Evolutionary conservation across 2,888 invertebrate species (phyloP).

Genomic region (Cataglyphis rosenhaueri): DNA sequence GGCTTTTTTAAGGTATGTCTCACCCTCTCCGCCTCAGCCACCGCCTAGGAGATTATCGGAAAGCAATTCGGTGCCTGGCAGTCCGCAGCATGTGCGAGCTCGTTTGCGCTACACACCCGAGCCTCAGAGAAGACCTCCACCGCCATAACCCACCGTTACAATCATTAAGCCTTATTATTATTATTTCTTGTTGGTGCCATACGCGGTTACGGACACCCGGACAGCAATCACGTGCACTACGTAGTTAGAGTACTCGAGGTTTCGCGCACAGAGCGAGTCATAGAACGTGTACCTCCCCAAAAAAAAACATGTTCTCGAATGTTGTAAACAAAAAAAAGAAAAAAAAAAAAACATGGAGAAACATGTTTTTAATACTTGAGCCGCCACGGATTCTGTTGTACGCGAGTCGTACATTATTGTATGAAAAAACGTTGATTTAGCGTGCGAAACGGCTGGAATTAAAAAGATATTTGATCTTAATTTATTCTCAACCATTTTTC

Average conservation of each 20-base stretch:
- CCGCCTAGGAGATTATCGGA: slow-evolving; percentile 89
- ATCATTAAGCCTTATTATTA: slow-evolving; percentile 68
- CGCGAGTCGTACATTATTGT: slow-evolving; percentile 31
- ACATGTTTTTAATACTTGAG: slow-evolving; percentile 65
- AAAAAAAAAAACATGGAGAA: slow-evolving; percentile 3
- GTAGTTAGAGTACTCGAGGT: slow-evolving; percentile 58
- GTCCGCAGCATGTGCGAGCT: slow-evolving; percentile 89
- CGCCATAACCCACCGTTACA: slow-evolving; percentile 81
- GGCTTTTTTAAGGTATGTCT: slow-evolving; percentile 86
- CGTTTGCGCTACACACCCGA: slow-evolving; percentile 86
- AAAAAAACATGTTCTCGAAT: slow-evolving; percentile 61
- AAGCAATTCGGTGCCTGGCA: slow-evolving; percentile 90
- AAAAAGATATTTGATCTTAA: slow-evolving; percentile 14
- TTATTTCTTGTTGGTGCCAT: slow-evolving; percentile 80
- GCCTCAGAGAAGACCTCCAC: slow-evolving; percentile 84
- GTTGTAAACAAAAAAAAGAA: slow-evolving; percentile 58
- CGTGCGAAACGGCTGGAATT: slow-evolving; percentile 37
- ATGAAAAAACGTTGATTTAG: slow-evolving; percentile 38
- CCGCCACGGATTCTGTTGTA: slow-evolving; percentile 60
- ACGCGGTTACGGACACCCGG: slow-evolving; percentile 74
- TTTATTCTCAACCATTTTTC: slow-evolving; percentile 47
- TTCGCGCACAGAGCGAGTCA: slow-evolving; percentile 63
- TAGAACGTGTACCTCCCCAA: slow-evolving; percentile 47
- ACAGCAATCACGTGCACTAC: slow-evolving; percentile 66
- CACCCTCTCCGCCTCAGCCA: slow-evolving; percentile 88